These are phyloP conservation scores for Petromus typicus DNA, from an alignment of 2,113 vertebrate genomes.

Conservation along the genomic window DNA sequence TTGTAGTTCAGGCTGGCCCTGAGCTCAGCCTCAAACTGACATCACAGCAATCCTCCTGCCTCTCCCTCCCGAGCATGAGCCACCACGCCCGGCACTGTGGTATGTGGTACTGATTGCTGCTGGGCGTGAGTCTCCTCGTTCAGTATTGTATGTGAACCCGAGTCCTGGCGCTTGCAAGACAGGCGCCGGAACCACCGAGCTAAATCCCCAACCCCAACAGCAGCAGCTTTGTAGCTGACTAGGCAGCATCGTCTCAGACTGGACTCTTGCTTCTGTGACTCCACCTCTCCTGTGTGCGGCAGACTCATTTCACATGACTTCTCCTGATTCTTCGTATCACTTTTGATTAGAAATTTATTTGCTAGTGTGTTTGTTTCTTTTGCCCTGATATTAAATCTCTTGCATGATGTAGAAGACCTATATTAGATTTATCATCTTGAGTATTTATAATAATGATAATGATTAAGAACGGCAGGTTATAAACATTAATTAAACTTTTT, in stretches of 20 bases:
- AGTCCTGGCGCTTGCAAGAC: too few species aligned
- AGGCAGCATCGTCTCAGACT: background rate
- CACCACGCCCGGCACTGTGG: too few species aligned
- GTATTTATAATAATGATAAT: background rate
- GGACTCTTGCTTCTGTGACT: background rate
- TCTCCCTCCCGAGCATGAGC: too few species aligned
- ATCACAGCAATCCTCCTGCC: too few species aligned
- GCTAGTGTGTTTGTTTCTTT: background rate
- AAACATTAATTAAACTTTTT: background rate
- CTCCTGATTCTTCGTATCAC: background rate
- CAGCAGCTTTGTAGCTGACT: background rate
- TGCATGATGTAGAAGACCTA: background rate
- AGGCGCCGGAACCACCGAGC: too few species aligned
- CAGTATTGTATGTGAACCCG: too few species aligned
- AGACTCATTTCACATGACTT: background rate
- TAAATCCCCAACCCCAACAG: too few species aligned
- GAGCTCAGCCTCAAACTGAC: too few species aligned
- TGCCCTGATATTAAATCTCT: background rate
- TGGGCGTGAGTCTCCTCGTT: too few species aligned
- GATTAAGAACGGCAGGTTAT: background rate
- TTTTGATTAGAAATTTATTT: background rate
- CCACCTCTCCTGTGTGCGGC: too few species aligned
- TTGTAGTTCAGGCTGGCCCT: too few species aligned
- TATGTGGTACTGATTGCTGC: too few species aligned
- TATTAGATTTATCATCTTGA: background rate